phyloP scores from a whole-genome alignment of 1,140 invertebrate species.

The Venturia canescens region DNA sequence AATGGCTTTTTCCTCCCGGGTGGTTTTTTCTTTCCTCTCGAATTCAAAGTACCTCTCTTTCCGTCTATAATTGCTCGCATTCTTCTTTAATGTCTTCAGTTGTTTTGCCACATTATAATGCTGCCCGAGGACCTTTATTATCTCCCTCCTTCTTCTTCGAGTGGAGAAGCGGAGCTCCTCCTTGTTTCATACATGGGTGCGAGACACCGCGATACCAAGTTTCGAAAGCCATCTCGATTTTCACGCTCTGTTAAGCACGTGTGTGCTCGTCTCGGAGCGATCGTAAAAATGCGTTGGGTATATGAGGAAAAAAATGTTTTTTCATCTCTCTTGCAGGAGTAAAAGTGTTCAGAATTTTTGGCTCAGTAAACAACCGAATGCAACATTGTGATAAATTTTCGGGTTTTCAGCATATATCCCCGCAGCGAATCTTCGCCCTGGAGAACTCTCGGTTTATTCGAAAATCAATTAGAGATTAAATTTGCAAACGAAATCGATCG shows the following conservation, averaged over 20 bases:
- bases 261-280: not conserved
- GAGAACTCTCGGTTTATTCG: too few relatives aligned
- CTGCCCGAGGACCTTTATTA: not conserved
- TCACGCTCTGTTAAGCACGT: constrained; percentile 45
- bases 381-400: too few relatives aligned
- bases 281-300: not conserved
- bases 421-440: too few relatives aligned
- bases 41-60: constrained; percentile 18
- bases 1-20: not conserved
- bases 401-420: too few relatives aligned
- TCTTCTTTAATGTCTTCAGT: constrained; percentile 42
- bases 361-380: too few relatives aligned
- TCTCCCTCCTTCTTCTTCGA: not conserved
- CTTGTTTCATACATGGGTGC: not conserved
- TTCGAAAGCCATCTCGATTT: constrained; percentile 38
- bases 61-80: constrained; percentile 36
- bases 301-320: not conserved
- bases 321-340: not conserved
- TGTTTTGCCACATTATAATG: not conserved
- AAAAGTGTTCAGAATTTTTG: constrained; percentile 10
- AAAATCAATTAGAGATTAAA: too few relatives aligned
- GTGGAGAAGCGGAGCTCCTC: not conserved
- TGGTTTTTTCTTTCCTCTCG: not conserved
- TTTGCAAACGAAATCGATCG: not conserved
- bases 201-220: not conserved